Evolutionary conservation across 1,140 invertebrate genomes (phyloP).

Genomic region (Drosophila ficusphila): DNA sequence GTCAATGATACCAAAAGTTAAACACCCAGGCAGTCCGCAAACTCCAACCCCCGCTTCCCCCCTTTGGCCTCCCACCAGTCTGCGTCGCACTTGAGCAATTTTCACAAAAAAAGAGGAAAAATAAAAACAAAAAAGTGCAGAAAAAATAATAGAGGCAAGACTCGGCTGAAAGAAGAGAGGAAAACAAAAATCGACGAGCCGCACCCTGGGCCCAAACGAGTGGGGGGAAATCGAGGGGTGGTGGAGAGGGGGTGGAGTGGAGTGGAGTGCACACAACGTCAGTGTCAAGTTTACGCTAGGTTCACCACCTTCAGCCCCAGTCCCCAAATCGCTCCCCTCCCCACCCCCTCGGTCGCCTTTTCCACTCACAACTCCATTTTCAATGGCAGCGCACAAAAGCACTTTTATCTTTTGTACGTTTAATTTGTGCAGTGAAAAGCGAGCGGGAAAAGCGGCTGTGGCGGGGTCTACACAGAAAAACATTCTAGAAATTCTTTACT

Average conservation of each 20-base stretch:
- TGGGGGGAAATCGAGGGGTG: too few relatives aligned
- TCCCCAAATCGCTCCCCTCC: neutral
- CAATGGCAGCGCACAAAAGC: slow-evolving; percentile 81
- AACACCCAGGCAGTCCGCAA: slow-evolving; percentile 57
- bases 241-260: neutral
- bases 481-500: too few relatives aligned
- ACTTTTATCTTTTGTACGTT: slow-evolving; percentile 75
- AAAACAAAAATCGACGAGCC: slow-evolving; percentile 43
- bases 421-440: slow-evolving; percentile 64
- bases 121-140: slow-evolving; percentile 9
- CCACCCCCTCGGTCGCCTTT: neutral
- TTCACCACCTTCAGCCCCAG: slow-evolving; percentile 6
- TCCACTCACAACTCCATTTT: slow-evolving; percentile 71
- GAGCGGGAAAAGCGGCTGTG: slow-evolving; percentile 11
- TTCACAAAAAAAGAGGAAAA: slow-evolving; percentile 62
- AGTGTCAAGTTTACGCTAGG: slow-evolving; percentile 81
- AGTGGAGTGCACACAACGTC: slow-evolving; percentile 42
- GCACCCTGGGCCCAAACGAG: slow-evolving; percentile 33
- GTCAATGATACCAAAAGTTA: slow-evolving; percentile 83
- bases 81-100: slow-evolving; percentile 78
- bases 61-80: slow-evolving; percentile 22
- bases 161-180: slow-evolving; percentile 33
- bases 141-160: slow-evolving; percentile 28
- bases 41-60: neutral
- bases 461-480: too few relatives aligned